phyloP scores from a whole-genome alignment of 2,113 vertebrate species.

The Elaphurus davidianus region DNA sequence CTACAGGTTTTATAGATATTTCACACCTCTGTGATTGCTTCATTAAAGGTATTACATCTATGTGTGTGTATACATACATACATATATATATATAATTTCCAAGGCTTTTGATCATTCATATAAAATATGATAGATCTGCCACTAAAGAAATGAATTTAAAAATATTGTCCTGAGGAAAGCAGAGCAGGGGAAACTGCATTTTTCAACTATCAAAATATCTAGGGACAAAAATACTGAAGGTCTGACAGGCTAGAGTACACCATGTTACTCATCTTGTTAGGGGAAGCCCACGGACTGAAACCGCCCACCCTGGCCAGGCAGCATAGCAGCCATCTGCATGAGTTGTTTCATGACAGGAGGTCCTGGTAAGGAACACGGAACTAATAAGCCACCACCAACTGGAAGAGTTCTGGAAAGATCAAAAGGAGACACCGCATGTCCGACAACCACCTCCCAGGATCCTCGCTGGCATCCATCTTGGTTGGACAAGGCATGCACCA shows the following conservation, averaged over 20 bases:
- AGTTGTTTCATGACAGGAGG: background rate
- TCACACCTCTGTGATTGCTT: constrained; percentile 43
- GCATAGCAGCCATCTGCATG: background rate
- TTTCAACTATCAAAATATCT: constrained; percentile 49
- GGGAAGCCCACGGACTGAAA: background rate
- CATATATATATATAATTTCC: background rate
- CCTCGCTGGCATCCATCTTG: accelerated
- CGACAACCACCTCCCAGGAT: background rate
- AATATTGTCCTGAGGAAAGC: background rate
- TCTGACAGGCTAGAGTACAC: background rate
- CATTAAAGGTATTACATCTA: constrained; percentile 42
- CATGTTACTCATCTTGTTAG: background rate
- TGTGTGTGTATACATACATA: background rate
- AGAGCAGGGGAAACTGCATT: constrained; percentile 31
- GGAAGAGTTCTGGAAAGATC: background rate
- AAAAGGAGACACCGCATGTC: background rate
- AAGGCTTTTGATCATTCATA: constrained; percentile 50
- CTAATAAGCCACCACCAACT: background rate
- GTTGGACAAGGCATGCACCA: accelerated
- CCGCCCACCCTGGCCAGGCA: background rate
- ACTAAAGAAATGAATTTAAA: constrained; percentile 43
- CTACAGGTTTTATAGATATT: constrained; percentile 13
- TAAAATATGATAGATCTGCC: constrained; percentile 16
- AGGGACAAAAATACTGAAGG: constrained; percentile 42
- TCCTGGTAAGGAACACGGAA: background rate